These are phyloP conservation scores for Xylota segnis DNA, from an alignment of 2,888 invertebrate species.

Conservation along the genomic window DNA sequence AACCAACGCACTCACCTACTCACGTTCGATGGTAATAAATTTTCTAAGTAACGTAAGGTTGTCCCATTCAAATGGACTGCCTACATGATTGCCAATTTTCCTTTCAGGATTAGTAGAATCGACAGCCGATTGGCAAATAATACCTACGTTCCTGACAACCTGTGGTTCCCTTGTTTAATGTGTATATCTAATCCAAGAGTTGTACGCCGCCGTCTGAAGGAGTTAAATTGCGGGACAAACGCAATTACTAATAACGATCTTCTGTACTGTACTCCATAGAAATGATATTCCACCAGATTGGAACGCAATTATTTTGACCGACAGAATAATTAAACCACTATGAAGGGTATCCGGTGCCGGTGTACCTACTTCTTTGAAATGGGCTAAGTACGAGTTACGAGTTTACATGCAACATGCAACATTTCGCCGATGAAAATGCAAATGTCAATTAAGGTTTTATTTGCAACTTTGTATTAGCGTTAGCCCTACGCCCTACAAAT, in stretches of 20 bases:
- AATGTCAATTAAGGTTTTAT: conserved; percentile 17
- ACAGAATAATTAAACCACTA: conserved; percentile 38
- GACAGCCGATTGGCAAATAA: conserved; percentile 31
- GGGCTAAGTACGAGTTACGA: neutral
- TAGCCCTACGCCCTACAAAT: neutral
- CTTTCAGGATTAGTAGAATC: neutral
- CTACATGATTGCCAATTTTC: conserved; percentile 1
- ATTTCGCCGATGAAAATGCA: neutral
- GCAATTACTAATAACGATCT: conserved; percentile 2
- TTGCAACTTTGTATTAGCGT: conserved; percentile 4
- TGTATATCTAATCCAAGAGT: neutral
- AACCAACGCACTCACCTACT: neutral
- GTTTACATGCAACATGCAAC: neutral
- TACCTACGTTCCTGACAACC: neutral
- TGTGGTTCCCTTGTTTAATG: neutral
- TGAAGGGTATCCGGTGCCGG: conserved; percentile 20
- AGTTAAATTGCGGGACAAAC: too few species aligned
- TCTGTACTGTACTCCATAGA: neutral
- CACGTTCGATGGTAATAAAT: neutral
- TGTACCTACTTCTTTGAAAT: neutral
- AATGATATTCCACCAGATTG: conserved; percentile 13
- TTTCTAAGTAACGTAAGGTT: neutral
- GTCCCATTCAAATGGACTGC: neutral
- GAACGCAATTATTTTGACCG: conserved; percentile 22
- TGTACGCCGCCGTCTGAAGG: neutral